phyloP scores from a whole-genome alignment of 2,113 vertebrate species.

The Arothron firmamentum region DNA sequence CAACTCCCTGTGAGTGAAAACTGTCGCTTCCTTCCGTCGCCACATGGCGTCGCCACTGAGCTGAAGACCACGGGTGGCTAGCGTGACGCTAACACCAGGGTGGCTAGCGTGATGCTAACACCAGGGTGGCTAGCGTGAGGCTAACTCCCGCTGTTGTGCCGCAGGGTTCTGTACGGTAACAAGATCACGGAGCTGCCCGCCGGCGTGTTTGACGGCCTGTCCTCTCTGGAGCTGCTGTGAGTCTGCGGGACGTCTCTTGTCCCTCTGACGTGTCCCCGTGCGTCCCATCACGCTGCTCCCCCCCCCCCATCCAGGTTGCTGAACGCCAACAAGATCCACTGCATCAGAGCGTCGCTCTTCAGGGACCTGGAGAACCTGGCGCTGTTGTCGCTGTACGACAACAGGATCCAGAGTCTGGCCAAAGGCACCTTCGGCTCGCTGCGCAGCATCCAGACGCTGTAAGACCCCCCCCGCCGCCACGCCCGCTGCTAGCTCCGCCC shows the following conservation, averaged over 20 bases:
- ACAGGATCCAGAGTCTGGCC: conserved; percentile 93
- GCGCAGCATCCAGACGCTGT: conserved; percentile 92
- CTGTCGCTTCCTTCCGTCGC: neutral
- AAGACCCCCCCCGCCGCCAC: conserved; percentile 36
- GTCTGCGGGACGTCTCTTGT: conserved; percentile 46
- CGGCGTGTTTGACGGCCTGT: conserved; percentile 89
- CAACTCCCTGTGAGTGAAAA: conserved; percentile 64
- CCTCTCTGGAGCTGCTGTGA: conserved; percentile 92
- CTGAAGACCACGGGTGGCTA: too few species aligned
- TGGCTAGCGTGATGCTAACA: too few species aligned
- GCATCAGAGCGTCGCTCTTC: conserved; percentile 83
- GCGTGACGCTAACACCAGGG: too few species aligned
- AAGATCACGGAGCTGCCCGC: conserved; percentile 93
- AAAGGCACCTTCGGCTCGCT: conserved; percentile 91
- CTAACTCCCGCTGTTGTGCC: neutral
- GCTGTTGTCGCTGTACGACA: conserved; percentile 92
- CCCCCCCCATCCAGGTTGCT: conserved; percentile 75
- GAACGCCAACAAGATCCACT: conserved; percentile 97
- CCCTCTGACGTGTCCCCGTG: neutral
- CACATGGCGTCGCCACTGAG: neutral
- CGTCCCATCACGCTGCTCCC: neutral
- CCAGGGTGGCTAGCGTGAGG: too few species aligned
- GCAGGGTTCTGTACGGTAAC: conserved; percentile 94
- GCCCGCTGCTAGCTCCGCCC: neutral
- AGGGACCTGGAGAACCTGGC: conserved; percentile 93